Evolutionary conservation across 2,888 invertebrate genomes (phyloP).

Genomic region (Aricia artaxerxes): DNA sequence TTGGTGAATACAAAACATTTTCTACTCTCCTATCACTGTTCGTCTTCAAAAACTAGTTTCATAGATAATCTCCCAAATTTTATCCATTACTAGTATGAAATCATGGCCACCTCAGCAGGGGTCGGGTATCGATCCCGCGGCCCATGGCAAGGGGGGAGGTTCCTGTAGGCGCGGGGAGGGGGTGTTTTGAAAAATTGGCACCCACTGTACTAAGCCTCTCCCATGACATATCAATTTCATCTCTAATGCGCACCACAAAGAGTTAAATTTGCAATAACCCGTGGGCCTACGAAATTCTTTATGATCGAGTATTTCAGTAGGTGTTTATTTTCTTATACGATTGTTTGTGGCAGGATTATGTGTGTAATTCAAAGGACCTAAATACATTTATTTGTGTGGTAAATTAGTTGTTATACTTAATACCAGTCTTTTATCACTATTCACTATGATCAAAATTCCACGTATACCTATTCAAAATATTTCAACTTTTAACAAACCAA

Average conservation of each 20-base stretch:
- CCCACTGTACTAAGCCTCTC: slow-evolving; percentile 58
- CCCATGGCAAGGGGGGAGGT: slow-evolving; percentile 70
- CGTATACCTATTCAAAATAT: background rate
- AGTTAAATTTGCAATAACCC: slow-evolving; percentile 39
- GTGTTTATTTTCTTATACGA: background rate
- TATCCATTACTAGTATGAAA: slow-evolving; percentile 45
- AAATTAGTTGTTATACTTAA: background rate
- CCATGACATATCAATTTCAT: slow-evolving; percentile 40
- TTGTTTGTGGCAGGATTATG: background rate
- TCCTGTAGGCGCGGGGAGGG: slow-evolving; percentile 60
- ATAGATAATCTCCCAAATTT: background rate
- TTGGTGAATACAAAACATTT: no score
- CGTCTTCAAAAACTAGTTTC: background rate
- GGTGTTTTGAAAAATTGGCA: slow-evolving; percentile 80
- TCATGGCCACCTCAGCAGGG: slow-evolving; percentile 64
- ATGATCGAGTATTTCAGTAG: slow-evolving; percentile 15
- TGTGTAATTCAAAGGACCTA: background rate
- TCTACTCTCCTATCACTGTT: no score
- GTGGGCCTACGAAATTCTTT: slow-evolving; percentile 3
- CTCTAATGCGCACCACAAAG: slow-evolving; percentile 38
- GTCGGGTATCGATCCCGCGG: slow-evolving; percentile 72
- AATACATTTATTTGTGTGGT: background rate
- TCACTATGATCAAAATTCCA: background rate
- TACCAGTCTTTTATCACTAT: background rate
- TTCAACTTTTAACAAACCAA: background rate